Conservation (phyloP, 1,140 invertebrate species). For the Odontomachus brunneus region DNA sequence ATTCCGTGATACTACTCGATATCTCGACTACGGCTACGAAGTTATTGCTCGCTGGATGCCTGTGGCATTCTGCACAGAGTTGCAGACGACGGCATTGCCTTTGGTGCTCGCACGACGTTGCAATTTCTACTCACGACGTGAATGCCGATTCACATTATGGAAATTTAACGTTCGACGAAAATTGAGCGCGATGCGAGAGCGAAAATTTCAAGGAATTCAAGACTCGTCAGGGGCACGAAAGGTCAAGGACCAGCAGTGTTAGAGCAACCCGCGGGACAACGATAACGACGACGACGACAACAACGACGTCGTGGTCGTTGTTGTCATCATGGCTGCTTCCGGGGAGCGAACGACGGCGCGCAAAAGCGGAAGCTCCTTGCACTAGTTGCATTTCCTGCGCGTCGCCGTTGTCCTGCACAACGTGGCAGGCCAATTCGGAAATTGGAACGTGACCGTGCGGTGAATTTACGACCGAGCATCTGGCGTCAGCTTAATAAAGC, state of each 20-base stretch:
- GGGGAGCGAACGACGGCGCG: neutral
- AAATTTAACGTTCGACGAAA: slow-evolving; percentile 3
- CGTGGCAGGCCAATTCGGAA: slow-evolving; percentile 67
- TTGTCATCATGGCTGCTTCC: neutral
- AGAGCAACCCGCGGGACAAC: neutral
- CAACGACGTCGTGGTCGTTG: neutral
- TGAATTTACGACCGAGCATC: slow-evolving; percentile 68
- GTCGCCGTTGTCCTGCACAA: slow-evolving; percentile 23
- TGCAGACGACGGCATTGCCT: neutral
- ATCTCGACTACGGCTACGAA: neutral
- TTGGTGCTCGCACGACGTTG: neutral
- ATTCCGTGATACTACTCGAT: slow-evolving; percentile 1
- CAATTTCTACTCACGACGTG: neutral
- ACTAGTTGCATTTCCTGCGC: slow-evolving; percentile 67
- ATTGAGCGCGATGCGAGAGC: neutral
- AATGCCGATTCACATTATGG: slow-evolving; percentile 20
- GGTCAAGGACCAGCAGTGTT: neutral
- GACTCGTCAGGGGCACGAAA: neutral
- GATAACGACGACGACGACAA: too few species aligned
- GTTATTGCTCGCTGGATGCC: neutral
- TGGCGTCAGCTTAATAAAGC: slow-evolving; percentile 75
- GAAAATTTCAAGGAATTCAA: slow-evolving; percentile 1
- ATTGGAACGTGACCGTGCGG: slow-evolving; percentile 68
- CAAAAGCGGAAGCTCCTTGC: slow-evolving; percentile 25
- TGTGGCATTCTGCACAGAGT: neutral